Percentiles rank a stretch among this genome's conserved stretches.
Conservation (phyloP, 2,113 vertebrate genomes). For the Pampusana beccarii region DNA sequence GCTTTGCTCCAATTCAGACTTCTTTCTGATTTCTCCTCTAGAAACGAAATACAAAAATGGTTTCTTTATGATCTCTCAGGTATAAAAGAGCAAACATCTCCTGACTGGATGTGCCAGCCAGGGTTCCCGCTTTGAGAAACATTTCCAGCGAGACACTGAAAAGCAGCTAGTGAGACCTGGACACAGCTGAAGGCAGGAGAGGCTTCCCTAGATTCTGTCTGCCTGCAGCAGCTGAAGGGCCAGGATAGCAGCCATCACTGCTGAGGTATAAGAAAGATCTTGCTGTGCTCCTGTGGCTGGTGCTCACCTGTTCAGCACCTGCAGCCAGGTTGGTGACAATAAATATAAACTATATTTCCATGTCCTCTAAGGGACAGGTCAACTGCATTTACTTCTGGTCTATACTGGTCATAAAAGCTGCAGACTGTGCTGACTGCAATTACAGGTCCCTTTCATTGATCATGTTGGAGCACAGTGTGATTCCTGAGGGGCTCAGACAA, state of each 20-base stretch:
- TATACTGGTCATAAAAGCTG: not conserved
- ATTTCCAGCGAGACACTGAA: not conserved
- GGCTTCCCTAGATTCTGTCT: not conserved
- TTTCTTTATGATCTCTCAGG: not conserved
- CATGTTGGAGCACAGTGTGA: accelerated
- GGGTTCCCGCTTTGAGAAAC: not conserved
- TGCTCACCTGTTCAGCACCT: not conserved
- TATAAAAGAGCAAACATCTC: not conserved
- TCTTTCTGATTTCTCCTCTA: not conserved
- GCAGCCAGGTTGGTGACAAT: accelerated
- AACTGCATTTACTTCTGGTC: not conserved
- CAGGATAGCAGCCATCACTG: not conserved
- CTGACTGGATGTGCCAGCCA: not conserved
- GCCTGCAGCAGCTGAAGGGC: not conserved
- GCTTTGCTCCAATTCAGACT: not conserved
- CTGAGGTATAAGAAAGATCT: not conserved
- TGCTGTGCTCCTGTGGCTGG: not conserved
- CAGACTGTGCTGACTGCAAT: accelerated
- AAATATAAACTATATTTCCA: not conserved
- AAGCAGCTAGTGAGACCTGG: not conserved
- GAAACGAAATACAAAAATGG: not conserved
- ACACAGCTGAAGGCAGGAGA: not conserved
- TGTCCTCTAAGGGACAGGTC: not conserved
- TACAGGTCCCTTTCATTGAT: not conserved
- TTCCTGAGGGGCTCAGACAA: not conserved